Conservation (phyloP, 2,888 invertebrate species). For the Drosophila vallismaia region DNA sequence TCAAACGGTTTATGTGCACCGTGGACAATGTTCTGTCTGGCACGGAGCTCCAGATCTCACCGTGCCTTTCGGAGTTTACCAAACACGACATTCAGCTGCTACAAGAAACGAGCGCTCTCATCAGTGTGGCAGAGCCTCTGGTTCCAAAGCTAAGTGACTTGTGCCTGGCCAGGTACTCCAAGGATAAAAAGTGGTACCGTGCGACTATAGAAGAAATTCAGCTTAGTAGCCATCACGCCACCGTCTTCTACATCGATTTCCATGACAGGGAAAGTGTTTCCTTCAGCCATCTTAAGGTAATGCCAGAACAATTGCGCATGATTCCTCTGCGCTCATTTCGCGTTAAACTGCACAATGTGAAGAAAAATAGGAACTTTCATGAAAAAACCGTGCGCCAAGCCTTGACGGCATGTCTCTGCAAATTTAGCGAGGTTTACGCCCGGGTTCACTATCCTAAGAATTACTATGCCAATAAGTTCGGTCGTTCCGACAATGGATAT, state of each 20-base stretch:
- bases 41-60: constrained; percentile 76
- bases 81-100: constrained; percentile 85
- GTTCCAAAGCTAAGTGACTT: constrained; percentile 81
- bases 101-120: constrained; percentile 85
- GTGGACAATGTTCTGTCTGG: constrained; percentile 72
- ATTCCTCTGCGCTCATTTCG: constrained; percentile 85
- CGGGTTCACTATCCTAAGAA: constrained; percentile 59
- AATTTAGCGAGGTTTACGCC: constrained; percentile 57
- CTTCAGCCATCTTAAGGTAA: constrained; percentile 84
- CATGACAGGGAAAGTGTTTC: constrained; percentile 87
- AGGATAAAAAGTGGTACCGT: constrained; percentile 89
- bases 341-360: constrained; percentile 84
- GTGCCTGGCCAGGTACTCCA: constrained; percentile 87
- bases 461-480: constrained; percentile 14
- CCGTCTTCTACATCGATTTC: constrained; percentile 90
- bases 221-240: constrained; percentile 84
- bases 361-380: constrained; percentile 82
- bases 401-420: constrained; percentile 59
- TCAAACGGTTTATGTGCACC: constrained; percentile 74
- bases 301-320: constrained; percentile 84
- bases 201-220: constrained; percentile 86
- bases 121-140: constrained; percentile 84
- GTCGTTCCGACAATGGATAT: not conserved
- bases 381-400: constrained; percentile 77
- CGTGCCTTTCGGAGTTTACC: constrained; percentile 81